phyloP scores from a whole-genome alignment of 2,113 vertebrate genomes.

The Plecturocebus donacophilus region DNA sequence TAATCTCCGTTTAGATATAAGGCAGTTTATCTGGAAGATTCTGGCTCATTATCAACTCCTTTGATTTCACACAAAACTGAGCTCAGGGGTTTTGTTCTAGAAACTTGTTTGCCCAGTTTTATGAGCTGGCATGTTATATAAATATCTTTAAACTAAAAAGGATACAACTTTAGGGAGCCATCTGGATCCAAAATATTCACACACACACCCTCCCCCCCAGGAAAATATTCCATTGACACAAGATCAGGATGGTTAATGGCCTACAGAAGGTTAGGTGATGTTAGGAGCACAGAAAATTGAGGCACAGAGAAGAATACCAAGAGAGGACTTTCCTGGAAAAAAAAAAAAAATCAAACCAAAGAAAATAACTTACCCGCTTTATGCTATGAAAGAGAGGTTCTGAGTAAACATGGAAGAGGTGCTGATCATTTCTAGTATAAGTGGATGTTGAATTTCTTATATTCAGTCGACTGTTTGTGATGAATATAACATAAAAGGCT shows the following conservation, averaged over 20 bases:
- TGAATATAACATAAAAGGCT: background rate
- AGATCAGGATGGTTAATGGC: background rate
- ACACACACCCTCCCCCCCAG: background rate
- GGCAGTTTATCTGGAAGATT: background rate
- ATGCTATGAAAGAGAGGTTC: background rate
- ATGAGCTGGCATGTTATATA: background rate
- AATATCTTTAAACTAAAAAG: slow-evolving; percentile 12
- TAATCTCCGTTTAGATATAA: slow-evolving; percentile 31
- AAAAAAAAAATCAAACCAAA: background rate
- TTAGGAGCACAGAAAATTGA: slow-evolving; percentile 5
- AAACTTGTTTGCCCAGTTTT: slow-evolving; percentile 3
- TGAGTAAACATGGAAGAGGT: background rate
- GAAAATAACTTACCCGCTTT: background rate
- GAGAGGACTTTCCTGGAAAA: background rate
- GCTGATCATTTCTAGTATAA: background rate
- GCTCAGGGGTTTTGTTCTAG: background rate
- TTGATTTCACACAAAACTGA: slow-evolving; percentile 26
- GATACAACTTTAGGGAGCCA: background rate
- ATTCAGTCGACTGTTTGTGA: background rate
- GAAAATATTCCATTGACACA: background rate
- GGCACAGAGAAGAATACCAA: background rate
- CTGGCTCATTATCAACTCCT: slow-evolving; percentile 21
- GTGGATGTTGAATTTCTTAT: background rate
- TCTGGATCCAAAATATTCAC: background rate
- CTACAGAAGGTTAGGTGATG: background rate